These are phyloP conservation scores for Esox niger DNA, from an alignment of 2,113 vertebrate genomes.

Conservation along the genomic window DNA sequence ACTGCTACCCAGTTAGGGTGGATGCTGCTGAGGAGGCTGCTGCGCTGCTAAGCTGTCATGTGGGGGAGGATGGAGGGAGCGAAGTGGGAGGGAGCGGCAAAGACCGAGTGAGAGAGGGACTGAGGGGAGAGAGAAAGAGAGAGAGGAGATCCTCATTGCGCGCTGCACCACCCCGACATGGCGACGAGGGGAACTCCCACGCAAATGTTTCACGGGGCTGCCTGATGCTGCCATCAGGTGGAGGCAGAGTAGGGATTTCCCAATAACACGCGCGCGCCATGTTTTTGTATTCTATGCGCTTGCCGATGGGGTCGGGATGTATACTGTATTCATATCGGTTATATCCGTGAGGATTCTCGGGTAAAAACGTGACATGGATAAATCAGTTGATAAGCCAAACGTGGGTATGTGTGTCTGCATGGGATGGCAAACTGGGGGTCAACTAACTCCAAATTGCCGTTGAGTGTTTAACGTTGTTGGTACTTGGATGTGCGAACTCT, in stretches of 20 bases:
- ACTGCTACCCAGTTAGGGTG: constrained; percentile 58
- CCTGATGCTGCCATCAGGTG: constrained; percentile 79
- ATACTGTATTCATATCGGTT: neutral
- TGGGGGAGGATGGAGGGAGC: constrained; percentile 69
- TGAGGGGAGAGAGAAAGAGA: constrained; percentile 35
- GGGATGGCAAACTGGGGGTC: too few species aligned
- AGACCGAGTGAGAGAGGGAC: constrained; percentile 11
- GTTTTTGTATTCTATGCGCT: constrained; percentile 43
- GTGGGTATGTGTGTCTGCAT: too few species aligned
- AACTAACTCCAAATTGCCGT: too few species aligned
- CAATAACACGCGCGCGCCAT: constrained; percentile 54
- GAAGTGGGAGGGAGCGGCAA: constrained; percentile 29
- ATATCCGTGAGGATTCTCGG: neutral
- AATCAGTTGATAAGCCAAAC: too few species aligned
- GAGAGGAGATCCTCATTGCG: constrained; percentile 52
- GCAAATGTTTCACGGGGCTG: constrained; percentile 76
- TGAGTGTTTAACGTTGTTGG: too few species aligned
- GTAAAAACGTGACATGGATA: too few species aligned
- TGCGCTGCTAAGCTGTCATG: constrained; percentile 65
- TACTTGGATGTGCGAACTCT: too few species aligned
- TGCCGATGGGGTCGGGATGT: neutral
- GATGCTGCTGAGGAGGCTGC: constrained; percentile 58
- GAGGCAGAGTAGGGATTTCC: constrained; percentile 74
- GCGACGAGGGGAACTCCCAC: constrained; percentile 81
- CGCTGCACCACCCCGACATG: constrained; percentile 67